Evolutionary conservation across 2,888 invertebrate genomes (phyloP).

Genomic region (Trissoscelio sp.): DNA sequence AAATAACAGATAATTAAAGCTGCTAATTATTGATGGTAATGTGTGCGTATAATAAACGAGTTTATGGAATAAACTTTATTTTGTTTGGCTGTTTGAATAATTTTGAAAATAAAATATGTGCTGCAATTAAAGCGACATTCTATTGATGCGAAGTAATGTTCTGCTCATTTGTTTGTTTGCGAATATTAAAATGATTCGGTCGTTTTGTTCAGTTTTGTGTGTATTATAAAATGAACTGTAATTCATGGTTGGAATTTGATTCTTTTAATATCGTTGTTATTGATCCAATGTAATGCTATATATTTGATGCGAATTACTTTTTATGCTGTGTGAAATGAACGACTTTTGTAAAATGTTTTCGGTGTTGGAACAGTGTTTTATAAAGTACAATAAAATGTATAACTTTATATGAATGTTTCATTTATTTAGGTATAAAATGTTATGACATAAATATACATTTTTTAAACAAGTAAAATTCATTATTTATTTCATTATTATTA

Average conservation of each 20-base stretch:
- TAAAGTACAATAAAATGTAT: background rate
- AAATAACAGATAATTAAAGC: too few relatives aligned
- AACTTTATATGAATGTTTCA: too few relatives aligned
- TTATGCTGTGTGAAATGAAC: background rate
- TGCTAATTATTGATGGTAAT: too few relatives aligned
- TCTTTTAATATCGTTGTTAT: slow-evolving; percentile 11
- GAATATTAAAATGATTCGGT: background rate
- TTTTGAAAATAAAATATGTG: background rate
- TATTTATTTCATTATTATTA: too few relatives aligned
- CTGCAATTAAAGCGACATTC: background rate
- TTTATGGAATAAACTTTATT: background rate
- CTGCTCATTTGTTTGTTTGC: background rate
- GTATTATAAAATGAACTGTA: background rate
- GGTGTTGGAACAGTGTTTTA: too few relatives aligned
- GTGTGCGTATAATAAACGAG: too few relatives aligned
- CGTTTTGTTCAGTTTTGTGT: background rate
- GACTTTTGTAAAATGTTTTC: too few relatives aligned
- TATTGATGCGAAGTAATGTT: background rate
- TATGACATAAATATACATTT: too few relatives aligned
- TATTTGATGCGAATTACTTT: background rate
- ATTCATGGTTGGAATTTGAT: background rate
- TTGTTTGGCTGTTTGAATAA: background rate
- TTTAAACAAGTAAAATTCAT: too few relatives aligned
- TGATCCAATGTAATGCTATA: slow-evolving; percentile 4
- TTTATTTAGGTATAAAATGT: too few relatives aligned